Conservation (phyloP, 1,140 invertebrate species). For the Caenorhabditis remanei region DNA sequence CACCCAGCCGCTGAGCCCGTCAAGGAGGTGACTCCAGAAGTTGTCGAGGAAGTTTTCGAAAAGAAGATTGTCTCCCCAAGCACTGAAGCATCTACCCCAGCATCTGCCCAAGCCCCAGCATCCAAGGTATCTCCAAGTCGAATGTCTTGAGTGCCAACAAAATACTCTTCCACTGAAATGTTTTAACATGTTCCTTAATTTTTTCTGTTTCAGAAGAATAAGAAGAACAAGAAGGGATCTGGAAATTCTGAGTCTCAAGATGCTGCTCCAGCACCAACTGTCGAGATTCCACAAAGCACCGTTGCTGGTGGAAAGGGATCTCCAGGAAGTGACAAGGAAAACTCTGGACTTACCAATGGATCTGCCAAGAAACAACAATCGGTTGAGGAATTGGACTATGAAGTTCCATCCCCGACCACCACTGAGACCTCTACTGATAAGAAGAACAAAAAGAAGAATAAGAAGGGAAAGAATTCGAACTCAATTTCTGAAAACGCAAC, state of each 20-base stretch:
- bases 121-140: conserved; percentile 4
- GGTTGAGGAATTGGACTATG: conserved; percentile 38
- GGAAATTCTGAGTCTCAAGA: conserved; percentile 42
- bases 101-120: conserved; percentile 19
- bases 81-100: background rate
- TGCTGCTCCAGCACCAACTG: conserved; percentile 15
- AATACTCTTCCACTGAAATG: background rate
- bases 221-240: conserved; percentile 61
- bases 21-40: conserved; percentile 22
- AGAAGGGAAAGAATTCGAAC: conserved; percentile 48
- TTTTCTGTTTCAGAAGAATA: conserved; percentile 35
- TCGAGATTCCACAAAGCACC: conserved; percentile 38
- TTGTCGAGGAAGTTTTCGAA: conserved; percentile 35
- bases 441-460: conserved; percentile 60
- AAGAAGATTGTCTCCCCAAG: conserved; percentile 36
- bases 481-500: conserved; percentile 26
- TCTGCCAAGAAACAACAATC: conserved; percentile 33
- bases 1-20: background rate
- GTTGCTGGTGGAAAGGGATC: conserved; percentile 1
- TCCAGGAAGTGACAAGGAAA: conserved; percentile 47
- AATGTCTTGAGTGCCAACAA: background rate
- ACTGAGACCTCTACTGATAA: conserved; percentile 18
- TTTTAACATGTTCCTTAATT: background rate
- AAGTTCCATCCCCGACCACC: conserved; percentile 10
- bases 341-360: conserved; percentile 35